Percentiles rank a stretch among this genome's conserved stretches.
Evolutionary conservation across 2,113 vertebrate genomes (phyloP).

Genomic region (Mirounga angustirostris): DNA sequence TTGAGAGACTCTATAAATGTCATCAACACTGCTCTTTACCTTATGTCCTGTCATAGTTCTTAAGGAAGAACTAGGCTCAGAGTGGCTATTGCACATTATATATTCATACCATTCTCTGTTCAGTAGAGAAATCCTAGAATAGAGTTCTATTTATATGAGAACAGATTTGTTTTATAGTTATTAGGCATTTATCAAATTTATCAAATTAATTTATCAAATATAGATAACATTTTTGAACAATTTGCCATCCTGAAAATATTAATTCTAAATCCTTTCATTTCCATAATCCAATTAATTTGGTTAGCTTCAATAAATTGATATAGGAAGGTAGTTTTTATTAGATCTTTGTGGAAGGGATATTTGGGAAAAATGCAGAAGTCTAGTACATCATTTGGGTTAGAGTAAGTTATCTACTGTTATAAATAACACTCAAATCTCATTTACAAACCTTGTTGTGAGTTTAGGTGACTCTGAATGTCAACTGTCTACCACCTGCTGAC

Average conservation of each 20-base stretch:
- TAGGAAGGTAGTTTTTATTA: not conserved
- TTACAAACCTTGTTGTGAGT: not conserved
- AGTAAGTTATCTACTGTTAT: not conserved
- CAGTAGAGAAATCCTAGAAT: not conserved
- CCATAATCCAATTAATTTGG: not conserved
- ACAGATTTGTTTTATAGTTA: not conserved
- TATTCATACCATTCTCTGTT: not conserved
- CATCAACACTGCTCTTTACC: not conserved
- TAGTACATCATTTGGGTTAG: not conserved
- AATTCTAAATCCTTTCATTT: constrained; percentile 16
- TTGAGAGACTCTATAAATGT: constrained; percentile 59
- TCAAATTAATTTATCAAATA: constrained; percentile 4
- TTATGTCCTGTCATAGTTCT: not conserved
- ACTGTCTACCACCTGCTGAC: not conserved
- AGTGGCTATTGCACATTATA: too few species aligned
- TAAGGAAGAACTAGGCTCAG: not conserved
- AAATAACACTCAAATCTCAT: not conserved
- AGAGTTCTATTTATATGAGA: not conserved
- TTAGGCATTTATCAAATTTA: not conserved
- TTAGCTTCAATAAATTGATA: not conserved
- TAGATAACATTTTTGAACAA: not conserved
- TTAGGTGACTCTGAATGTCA: not conserved
- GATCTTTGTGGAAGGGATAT: not conserved
- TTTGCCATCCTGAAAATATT: not conserved
- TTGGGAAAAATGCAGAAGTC: not conserved